Evolutionary conservation across 2,797 vertebrate genomes (phyloP), one percentile per base, ranked within the genome.

Genomic region (Picus viridis): DNA sequence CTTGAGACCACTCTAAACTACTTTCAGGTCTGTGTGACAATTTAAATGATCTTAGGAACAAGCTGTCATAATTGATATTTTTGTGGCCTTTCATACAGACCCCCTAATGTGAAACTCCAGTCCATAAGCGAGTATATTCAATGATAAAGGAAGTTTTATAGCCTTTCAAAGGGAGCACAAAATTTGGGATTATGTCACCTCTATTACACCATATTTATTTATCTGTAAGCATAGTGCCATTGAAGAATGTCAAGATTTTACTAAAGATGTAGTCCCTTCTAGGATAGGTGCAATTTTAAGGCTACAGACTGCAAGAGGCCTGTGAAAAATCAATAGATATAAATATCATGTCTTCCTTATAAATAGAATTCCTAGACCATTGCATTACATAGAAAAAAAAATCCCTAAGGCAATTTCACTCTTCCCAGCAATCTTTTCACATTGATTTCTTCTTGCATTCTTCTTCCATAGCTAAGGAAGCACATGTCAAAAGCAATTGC

Each of bases 391-490:
- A 87, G 74, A 88, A 88, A 91, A 88, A 88, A 91, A 92, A 93
- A 90, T 90, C 84, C 86, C 59, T 85, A 72, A 90, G 53, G 89
- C 86, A 75, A 51, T 86, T 92, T 91, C 30, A 49, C 43, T 92
- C 68, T 88, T 91, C 56, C 65, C 70, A 85, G 75, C 62, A 91
- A 56, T 88, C 94, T 93, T 93, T 94, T 77, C 47, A 62, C 63
- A 79, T 94, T 94, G 78, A 90, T 94, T 92, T 94, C 77, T 86
- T 87, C 80, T 92, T 88, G 61, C 39, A 51, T 90, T 89, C 82
- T 93, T 94, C 74, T 92, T 93, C 82, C 57, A 79, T 89, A 69
- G 34, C 82, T 73, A 83, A 93, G 82, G 76, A 95, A 94, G 82
- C 59, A 79, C n/a, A 90, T 63, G 79, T 88, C 82, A 90, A 95